Base-by-base conservation (phyloP, 2,797 vertebrate species). In the Diglossa cyanea region DNA sequence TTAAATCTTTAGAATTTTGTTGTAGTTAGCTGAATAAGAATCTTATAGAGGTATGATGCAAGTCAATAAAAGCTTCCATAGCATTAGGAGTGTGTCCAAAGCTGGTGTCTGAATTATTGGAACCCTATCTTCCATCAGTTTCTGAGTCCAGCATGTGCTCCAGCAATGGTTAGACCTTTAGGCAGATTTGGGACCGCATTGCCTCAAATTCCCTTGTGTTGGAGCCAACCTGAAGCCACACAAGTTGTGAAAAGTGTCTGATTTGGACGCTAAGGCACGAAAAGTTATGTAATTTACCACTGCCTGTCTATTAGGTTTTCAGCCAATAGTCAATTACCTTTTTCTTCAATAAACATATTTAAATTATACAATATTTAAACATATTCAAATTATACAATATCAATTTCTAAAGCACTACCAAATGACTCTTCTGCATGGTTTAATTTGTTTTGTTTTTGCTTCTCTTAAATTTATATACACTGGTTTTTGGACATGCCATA, bases 251-350 rank as follows among this genome's bases (percentile, higher is more conserved):
- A 10, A 86, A 53, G 7, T 11, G 10, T 88, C 50, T 68, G 6
- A 66, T 65, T 51, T 60, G 19, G 17, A 60, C 7, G 33, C 4
- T 42, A 63, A 54, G 35, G 11, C 7, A 47, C 17, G 68, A 53
- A 60, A 93, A n/a, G 0, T 0, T 25, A 8, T 19, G 7, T 5
- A 24, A 60, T 3, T 82, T 42, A 54, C 5, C 4, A 9, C 8
- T 37, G 5, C 2, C 45, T 17, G 7, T 33, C 30, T 62, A 9
- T 28, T 71, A 75, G 54, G 4, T 47, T 83, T 83, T 79, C 21
- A 76, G 47, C 5, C 37, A 40, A 16, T 39, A 62, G 8, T n/a
- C 48, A 82, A 20, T 55, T 25, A 45, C 2, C 4, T 40, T 65
- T 68, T 48, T 65, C 24, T 72, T 68, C 47, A 40, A 4, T 5